Percentiles rank a stretch among this genome's conserved stretches.
phyloP scores from a whole-genome alignment of 37 sponge, comb jelly and placozoan species.

The Lycopodina hypogea region DNA sequence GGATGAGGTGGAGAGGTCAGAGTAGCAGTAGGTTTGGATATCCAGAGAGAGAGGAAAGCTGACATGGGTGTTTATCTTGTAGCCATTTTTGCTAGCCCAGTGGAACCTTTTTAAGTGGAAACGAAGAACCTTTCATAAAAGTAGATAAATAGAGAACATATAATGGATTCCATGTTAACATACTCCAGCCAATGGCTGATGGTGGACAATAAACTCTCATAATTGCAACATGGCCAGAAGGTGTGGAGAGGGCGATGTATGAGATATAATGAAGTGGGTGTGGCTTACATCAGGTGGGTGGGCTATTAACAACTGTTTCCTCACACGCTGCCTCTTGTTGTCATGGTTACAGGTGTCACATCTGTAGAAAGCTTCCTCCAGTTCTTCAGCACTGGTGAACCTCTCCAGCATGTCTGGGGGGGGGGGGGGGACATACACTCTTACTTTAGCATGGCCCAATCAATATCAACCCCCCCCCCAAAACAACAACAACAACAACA shows the following conservation, averaged over 20 bases:
- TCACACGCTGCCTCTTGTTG: constrained; percentile 20
- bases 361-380: constrained; percentile 31
- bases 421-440: too few species aligned
- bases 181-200: too few species aligned
- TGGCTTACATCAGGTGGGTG: constrained; percentile 55
- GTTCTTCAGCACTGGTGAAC: constrained; percentile 35
- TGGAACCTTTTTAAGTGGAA: constrained; percentile 82
- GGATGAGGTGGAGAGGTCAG: too few species aligned
- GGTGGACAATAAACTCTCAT: too few species aligned
- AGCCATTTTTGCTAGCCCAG: constrained; percentile 30
- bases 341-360: constrained; percentile 30
- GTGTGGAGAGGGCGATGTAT: too few species aligned
- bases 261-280: too few species aligned
- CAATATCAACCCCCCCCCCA: too few species aligned
- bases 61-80: constrained; percentile 69
- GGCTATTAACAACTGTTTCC: constrained; percentile 36
- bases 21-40: constrained; percentile 41
- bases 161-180: too few species aligned
- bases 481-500: too few species aligned
- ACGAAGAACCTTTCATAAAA: constrained; percentile 43
- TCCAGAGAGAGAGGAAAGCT: constrained; percentile 53
- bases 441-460: too few species aligned
- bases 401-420: constrained; percentile 32
- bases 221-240: too few species aligned
- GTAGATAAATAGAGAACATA: too few species aligned